These are phyloP conservation scores for Sander lucioperca DNA, from an alignment of 2,113 vertebrate genomes.

Conservation along the genomic window DNA sequence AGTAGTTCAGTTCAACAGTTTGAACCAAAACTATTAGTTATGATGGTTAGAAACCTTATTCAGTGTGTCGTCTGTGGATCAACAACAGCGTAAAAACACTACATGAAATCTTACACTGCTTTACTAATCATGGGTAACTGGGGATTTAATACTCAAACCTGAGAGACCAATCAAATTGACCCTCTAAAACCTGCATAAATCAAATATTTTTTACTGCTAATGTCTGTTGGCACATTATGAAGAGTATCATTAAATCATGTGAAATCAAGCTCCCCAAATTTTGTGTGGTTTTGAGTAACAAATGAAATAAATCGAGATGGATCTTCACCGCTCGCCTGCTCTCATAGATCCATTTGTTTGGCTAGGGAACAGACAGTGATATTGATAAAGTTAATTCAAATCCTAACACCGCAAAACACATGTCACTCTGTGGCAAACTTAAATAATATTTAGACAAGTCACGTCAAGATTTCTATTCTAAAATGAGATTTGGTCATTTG, in stretches of 20 bases:
- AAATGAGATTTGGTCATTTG: not conserved
- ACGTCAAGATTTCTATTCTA: not conserved
- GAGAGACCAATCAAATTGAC: not conserved
- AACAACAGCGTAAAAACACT: slow-evolving; percentile 13
- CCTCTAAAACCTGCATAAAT: not conserved
- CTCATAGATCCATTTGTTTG: slow-evolving; percentile 8
- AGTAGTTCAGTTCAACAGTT: slow-evolving; percentile 19
- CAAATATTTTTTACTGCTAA: not conserved
- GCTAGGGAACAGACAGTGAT: not conserved
- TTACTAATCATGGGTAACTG: not conserved
- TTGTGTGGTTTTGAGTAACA: slow-evolving; percentile 14
- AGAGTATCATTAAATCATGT: slow-evolving; percentile 13
- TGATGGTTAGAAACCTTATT: not conserved
- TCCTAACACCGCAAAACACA: not conserved
- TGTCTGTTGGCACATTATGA: not conserved
- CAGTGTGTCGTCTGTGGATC: not conserved
- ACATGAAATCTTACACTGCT: not conserved
- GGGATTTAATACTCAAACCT: not conserved
- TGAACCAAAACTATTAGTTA: not conserved
- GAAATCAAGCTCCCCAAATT: not conserved
- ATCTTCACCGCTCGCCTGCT: not conserved
- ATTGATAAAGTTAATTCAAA: not conserved
- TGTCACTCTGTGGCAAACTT: not conserved
- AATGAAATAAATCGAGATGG: slow-evolving; percentile 27
- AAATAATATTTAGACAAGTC: not conserved